phyloP scores from a whole-genome alignment of 2,113 vertebrate species.

The Sapayoa aenigma region DNA sequence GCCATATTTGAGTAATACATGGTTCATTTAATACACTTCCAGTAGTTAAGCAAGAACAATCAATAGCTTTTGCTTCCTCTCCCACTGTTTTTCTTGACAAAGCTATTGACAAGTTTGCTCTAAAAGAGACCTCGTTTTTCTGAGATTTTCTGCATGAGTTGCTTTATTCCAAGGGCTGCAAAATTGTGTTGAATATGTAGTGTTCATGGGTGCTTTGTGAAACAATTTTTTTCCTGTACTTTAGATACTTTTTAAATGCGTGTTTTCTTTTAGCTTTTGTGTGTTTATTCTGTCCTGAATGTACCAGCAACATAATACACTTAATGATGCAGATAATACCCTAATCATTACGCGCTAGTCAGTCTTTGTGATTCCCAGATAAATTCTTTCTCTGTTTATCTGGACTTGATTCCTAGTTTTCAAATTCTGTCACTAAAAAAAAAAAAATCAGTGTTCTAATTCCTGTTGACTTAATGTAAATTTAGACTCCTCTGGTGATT shows the following conservation, averaged over 20 bases:
- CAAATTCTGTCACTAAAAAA: neutral
- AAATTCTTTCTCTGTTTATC: neutral
- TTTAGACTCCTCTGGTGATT: fast-evolving
- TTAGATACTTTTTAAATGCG: fast-evolving
- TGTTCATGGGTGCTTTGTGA: neutral
- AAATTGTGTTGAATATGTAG: fast-evolving
- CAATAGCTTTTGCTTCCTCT: neutral
- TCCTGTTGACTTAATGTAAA: neutral
- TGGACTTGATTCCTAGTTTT: neutral
- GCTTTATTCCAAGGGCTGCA: neutral
- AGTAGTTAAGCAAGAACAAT: neutral
- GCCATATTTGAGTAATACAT: neutral
- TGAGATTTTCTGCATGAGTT: neutral
- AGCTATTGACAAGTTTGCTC: neutral
- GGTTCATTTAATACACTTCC: neutral
- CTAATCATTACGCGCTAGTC: neutral
- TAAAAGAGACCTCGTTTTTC: neutral
- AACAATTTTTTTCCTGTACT: neutral
- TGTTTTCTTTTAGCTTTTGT: fast-evolving
- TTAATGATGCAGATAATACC: neutral
- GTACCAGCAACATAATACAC: neutral
- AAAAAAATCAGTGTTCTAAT: neutral
- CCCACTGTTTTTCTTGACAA: neutral
- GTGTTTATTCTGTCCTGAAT: neutral
- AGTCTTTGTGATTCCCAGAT: neutral